Base-by-base conservation (phyloP, 2,888 invertebrate genomes). In the Torymus texanus region DNA sequence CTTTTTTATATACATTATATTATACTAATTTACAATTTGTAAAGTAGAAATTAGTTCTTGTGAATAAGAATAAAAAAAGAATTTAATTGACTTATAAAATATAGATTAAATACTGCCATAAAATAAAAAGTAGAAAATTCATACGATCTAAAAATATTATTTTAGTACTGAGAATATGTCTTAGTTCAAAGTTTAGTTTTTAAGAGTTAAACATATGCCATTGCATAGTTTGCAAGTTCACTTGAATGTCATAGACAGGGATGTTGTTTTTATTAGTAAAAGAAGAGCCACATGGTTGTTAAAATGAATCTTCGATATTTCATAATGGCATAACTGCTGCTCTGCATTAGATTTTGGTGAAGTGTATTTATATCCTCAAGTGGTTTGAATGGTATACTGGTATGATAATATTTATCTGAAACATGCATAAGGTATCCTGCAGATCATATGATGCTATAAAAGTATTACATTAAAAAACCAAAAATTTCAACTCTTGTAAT, bases 331-430 rank as follows among this genome's bases (percentile, higher is more conserved):
- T 67, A 70, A 81, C 56, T 78, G 72, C 72, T 68, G 67, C 71
- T 75, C 59, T 76, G 76, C 80, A 80, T 82, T 82, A 75, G 21
- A 63, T 66, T 83, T 79, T 78, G 72, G 68, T 24, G 50, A 79
- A 83, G 81, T 87, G 83, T 86, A 86, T 87, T 86, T 86, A 84
- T 84, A 85, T 81, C 82, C 81, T 86, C 85, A 83, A 86, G 86
- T 87, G 86, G 84, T 84, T 84, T 82, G 81, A 83, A 83, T 84
- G 81, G 81, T 82, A 81, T 56, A 73, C 78, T 79, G 80, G 78
- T 79, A 82, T 81, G 84, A 85, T 86, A 86, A 85, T 84, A 85
- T 86, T 86, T 86, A 85, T 86, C 85, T 83, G 81, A 55, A 79
- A 70, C 56, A 61, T 63, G 72, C 75, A 68, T 24, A 73, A 75